Conservation (phyloP, 2,888 invertebrate species). For the Tenthredo amoena region DNA sequence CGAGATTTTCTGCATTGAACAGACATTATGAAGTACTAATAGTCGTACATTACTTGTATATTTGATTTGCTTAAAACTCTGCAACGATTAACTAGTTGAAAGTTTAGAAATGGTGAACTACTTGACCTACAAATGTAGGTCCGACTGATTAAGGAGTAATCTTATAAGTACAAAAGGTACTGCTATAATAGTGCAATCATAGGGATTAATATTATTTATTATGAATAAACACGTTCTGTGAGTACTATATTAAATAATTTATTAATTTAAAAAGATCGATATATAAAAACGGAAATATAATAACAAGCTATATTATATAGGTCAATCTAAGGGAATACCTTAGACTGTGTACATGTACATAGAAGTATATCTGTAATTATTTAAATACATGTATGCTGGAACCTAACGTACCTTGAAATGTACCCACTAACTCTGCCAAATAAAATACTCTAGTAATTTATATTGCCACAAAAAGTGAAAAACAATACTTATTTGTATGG, state of each 20-base stretch:
- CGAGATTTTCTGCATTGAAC: background rate
- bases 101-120: background rate
- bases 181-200: constrained; percentile 53
- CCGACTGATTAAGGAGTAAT: constrained; percentile 54
- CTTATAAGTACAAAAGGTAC: constrained; percentile 52
- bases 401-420: constrained; percentile 42
- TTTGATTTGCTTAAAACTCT: constrained; percentile 19
- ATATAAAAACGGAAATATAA: constrained; percentile 18
- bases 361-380: constrained; percentile 38
- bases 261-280: constrained; percentile 33
- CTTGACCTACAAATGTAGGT: constrained; percentile 20
- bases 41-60: constrained; percentile 1
- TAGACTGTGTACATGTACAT: constrained; percentile 42
- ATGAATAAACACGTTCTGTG: constrained; percentile 24
- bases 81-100: background rate
- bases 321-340: background rate
- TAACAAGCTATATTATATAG: constrained; percentile 9
- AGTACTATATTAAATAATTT: constrained; percentile 48
- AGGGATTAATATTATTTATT: constrained; percentile 51
- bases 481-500: background rate
- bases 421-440: constrained; percentile 52
- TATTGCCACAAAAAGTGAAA: constrained; percentile 3
- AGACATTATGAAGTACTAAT: background rate
- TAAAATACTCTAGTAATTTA: constrained; percentile 54
- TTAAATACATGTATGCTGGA: constrained; percentile 46